phyloP scores from a whole-genome alignment of 2,888 invertebrate genomes.

The Chaetoderma sp. region DNA sequence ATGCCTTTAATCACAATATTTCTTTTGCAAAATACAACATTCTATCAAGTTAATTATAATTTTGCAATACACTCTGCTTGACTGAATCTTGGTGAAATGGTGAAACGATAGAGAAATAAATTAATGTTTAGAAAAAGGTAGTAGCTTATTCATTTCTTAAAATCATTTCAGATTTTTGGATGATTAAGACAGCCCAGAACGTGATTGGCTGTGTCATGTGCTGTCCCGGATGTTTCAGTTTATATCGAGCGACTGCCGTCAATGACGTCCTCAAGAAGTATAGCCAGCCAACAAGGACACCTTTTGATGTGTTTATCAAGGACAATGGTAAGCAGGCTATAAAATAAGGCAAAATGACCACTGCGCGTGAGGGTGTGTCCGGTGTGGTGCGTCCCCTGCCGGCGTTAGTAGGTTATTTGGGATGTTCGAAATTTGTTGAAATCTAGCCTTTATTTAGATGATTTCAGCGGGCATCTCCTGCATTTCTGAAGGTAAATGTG shows the following conservation, averaged over 20 bases:
- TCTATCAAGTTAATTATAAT: too few species aligned
- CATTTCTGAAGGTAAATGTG: too few species aligned
- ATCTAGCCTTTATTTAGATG: background rate
- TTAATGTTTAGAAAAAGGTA: too few species aligned
- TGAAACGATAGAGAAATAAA: too few species aligned
- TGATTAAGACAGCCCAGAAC: constrained; percentile 51
- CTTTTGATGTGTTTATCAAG: constrained; percentile 47
- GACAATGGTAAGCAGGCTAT: constrained; percentile 39
- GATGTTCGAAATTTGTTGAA: background rate
- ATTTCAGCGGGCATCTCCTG: background rate
- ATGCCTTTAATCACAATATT: too few species aligned
- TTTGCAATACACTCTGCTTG: too few species aligned
- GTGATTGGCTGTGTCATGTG: constrained; percentile 51
- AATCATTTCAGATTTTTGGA: constrained; percentile 48
- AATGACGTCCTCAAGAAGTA: constrained; percentile 40
- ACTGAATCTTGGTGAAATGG: too few species aligned
- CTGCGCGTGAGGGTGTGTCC: background rate
- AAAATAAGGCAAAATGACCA: background rate
- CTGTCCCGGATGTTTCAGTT: constrained; percentile 51
- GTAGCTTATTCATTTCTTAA: too few species aligned
- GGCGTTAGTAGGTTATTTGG: background rate
- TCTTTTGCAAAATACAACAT: too few species aligned
- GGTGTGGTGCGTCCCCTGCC: background rate
- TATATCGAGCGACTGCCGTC: constrained; percentile 47
- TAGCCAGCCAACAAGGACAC: constrained; percentile 35